Percentiles rank a stretch among this genome's conserved stretches.
phyloP scores from a whole-genome alignment of 2,113 vertebrate species.

The Dasyprocta punctata region DNA sequence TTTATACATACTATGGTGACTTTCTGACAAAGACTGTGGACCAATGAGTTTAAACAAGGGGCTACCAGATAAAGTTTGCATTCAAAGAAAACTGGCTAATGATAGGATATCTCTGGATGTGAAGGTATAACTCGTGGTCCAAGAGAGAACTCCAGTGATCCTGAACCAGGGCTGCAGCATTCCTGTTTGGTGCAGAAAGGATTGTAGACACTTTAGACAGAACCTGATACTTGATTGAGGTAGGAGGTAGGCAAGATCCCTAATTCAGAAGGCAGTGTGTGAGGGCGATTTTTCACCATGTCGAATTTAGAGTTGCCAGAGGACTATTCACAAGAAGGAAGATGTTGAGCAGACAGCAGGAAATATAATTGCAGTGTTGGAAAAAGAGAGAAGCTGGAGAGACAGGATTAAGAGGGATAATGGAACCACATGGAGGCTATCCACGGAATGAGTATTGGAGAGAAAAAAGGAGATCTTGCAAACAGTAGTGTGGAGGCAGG shows the following conservation, averaged over 20 bases:
- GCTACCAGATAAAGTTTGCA: background rate
- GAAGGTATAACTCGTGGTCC: background rate
- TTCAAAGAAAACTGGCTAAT: background rate
- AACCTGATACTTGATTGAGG: background rate
- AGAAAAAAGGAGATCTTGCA: background rate
- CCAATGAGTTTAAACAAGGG: background rate
- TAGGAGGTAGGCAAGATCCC: background rate
- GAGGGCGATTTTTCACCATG: background rate
- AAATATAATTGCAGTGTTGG: accelerated
- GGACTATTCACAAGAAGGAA: background rate
- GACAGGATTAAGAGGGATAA: background rate
- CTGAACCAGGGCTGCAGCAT: accelerated
- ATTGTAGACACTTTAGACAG: background rate
- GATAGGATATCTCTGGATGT: background rate
- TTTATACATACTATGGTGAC: background rate
- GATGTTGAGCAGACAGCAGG: background rate
- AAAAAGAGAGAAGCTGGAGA: background rate
- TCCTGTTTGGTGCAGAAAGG: background rate
- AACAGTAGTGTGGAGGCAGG: background rate
- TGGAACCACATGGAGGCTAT: background rate
- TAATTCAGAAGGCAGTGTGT: background rate
- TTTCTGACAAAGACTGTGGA: background rate
- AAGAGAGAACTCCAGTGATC: background rate
- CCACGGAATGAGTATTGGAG: background rate
- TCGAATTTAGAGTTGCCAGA: background rate